Evolutionary conservation across 2,797 vertebrate genomes (phyloP).

Genomic region (Prionace glauca): DNA sequence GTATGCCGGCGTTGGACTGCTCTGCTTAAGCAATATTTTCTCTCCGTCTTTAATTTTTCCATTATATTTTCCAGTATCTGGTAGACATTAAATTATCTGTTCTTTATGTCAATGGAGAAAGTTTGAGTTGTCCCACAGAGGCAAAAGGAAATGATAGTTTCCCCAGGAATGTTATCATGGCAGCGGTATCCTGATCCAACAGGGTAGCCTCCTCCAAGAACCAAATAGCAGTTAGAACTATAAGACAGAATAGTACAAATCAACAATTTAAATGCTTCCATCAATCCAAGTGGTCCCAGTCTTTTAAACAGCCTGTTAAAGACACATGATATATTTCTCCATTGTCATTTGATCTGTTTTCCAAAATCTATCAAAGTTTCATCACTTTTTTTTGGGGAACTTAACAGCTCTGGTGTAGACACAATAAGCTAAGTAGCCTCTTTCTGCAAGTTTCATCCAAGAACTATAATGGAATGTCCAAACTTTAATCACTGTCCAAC

Average conservation of each 20-base stretch:
- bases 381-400: background rate
- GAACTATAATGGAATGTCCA: background rate
- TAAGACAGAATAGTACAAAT: background rate
- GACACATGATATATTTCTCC: no score
- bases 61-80: background rate
- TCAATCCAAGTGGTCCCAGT: no score
- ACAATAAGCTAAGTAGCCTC: no score
- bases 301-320: no score
- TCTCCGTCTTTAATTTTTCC: background rate
- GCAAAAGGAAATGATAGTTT: background rate
- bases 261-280: background rate
- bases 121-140: background rate
- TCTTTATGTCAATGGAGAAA: background rate
- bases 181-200: background rate
- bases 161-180: background rate
- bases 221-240: background rate
- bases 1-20: no score
- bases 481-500: background rate
- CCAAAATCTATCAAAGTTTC: background rate
- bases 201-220: background rate
- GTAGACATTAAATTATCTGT: no score
- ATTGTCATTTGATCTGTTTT: background rate
- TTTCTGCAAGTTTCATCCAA: background rate
- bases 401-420: background rate
- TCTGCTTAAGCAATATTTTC: background rate